Evolutionary conservation across 2,797 vertebrate genomes (phyloP), one percentile per base, ranked within the genome.

Genomic region (Acestrorhynchus altus): DNA sequence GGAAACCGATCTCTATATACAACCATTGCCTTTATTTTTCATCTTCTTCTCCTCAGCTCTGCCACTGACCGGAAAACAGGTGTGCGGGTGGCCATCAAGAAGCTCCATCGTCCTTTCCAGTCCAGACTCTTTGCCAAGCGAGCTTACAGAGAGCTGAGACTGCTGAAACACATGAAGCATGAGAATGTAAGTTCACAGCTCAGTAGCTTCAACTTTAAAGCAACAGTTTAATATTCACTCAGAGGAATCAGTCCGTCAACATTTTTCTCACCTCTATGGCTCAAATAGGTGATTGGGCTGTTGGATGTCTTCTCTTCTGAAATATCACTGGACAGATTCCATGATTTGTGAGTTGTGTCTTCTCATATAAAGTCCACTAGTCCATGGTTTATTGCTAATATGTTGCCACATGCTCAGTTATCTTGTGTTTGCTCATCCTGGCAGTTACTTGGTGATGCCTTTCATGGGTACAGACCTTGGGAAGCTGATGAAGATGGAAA

Each of bases 381-480:
- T 28, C 13, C 24, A 2, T 22, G 8, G 4, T 18, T 4, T 47
- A 31, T 35, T 40, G n/a, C 35, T 42, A 9, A 40, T 71, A 18
- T 71, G 11, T 9, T 20, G 4, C 8, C 28, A 10, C 8, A 42
- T 44, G 12, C 0, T 39, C 16, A 61, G 60, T 49, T 46, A 47
- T 10, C 2, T 59, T 35, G 2, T 56, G 28, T 35, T 4, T 56
- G 28, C 54, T 52, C 16, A 11, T 24, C 72, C 59, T 72, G 31
- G 16, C 79, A 99, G 98, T 86, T 99, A 98, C 76, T 89, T 99
- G 44, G 97, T 98, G 81, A 99, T 99, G 98, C 97, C 97, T 0
- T 99, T 95, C 90, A 98, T 99, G 97, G 97, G 96, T 66, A 97
- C 96, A 0, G 98, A 99, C 84, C 89, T 99, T 84, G 95, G 97